Evolutionary conservation across 2,113 vertebrate species (phyloP), one percentile per base, ranked within the genome.

Genomic region (Connochaetes taurinus): DNA sequence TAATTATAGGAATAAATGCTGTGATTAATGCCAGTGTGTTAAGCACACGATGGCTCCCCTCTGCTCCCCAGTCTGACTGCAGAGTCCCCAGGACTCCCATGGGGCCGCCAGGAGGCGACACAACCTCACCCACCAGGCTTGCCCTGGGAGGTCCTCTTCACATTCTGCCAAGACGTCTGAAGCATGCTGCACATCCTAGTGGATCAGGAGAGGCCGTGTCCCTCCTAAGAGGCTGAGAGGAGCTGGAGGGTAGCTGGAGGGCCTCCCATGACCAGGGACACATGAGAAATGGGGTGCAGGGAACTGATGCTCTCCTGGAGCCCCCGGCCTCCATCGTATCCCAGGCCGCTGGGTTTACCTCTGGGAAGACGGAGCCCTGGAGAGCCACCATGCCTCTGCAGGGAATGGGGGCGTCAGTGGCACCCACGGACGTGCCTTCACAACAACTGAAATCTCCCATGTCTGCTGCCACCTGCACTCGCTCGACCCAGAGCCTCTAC

Each of bases 321-420:
- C 23, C 17, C 2, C 0, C 0, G 9, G 15, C 6, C 0, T 33
- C 2, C 4, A 14, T 23, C 27, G 0, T 16, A 13, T 45, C 36
- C 67, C 15, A 31, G 58, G 45, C n/a, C 1, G 0, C n/a, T 8
- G 0, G 0, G 19, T 47, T 50, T n/a, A 40, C 12, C 25, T 33
- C 53, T 40, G 45, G 74, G 53, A 67, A 95, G 60, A 67, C 23
- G 0, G 55, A 92, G 23, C 29, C n/a, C 33, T 29, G 11, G 5
- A 45, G 82, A 16, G 14, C 15, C 67, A 5, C 2, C 0, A 1
- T 52, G 14, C 17, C 45, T 15, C 58, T 47, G 1, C 64, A 52
- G 64, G n/a, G 71, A 57, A 23, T 1, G 0, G 47, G 17, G 47
- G 0, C 1, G 5, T 16, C 33, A 19, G 19, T 13, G 14, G n/a